These are phyloP conservation scores for Rosalia funebris DNA, from an alignment of 2,888 invertebrate species.

Conservation along the genomic window DNA sequence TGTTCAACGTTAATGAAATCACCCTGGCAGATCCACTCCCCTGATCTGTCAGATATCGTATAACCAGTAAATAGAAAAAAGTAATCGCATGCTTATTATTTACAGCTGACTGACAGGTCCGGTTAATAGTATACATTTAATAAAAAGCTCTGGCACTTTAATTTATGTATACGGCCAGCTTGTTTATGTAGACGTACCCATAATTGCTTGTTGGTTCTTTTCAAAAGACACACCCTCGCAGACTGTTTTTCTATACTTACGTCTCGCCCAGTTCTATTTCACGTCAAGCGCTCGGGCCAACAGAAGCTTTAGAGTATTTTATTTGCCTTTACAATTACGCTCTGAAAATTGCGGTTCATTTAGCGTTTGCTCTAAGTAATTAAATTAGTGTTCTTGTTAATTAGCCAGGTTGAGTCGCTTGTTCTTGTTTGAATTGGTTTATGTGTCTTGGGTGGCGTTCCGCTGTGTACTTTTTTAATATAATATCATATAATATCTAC, in stretches of 20 bases:
- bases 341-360: not conserved
- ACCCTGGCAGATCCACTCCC: too few relatives aligned
- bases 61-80: too few relatives aligned
- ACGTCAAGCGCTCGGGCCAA: not conserved
- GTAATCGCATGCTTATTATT: not conserved
- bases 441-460: too few relatives aligned
- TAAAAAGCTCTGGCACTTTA: slow-evolving; percentile 4
- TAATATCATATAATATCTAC: too few relatives aligned
- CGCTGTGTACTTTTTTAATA: too few relatives aligned
- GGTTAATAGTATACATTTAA: slow-evolving; percentile 11
- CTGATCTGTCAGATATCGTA: too few relatives aligned
- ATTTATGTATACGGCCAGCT: not conserved
- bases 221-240: slow-evolving; percentile 7
- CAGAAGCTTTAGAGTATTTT: not conserved
- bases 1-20: too few relatives aligned
- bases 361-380: not conserved
- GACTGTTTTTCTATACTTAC: slow-evolving; percentile 6
- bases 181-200: slow-evolving; percentile 15
- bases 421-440: too few relatives aligned
- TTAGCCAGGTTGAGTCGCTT: not conserved
- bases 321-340: not conserved
- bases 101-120: slow-evolving; percentile 2
- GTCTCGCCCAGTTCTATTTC: slow-evolving; percentile 11
- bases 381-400: not conserved
- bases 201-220: slow-evolving; percentile 3